A percentile compares a stretch with the other conserved stretches of the same genome.
Conservation (phyloP, 2,113 vertebrate genomes). For the Pantherophis guttatus region DNA sequence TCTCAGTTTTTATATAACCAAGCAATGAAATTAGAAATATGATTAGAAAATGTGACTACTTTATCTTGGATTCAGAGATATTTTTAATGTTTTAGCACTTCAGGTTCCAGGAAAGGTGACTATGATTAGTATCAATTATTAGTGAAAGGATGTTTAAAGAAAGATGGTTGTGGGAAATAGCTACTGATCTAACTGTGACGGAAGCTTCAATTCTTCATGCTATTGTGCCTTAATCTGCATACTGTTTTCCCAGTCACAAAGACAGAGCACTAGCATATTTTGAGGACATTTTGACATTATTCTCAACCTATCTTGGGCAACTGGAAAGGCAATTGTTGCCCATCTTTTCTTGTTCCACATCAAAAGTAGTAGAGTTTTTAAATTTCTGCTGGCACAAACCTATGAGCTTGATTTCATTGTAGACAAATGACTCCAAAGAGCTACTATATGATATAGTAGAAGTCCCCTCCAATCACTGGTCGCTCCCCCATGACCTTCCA, state of each 20-base stretch:
- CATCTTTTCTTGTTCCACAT: background rate
- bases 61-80: constrained; percentile 62
- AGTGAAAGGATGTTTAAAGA: constrained; percentile 62
- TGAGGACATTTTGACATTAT: background rate
- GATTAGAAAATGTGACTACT: constrained; percentile 68
- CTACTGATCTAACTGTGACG: constrained; percentile 63
- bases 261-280: background rate
- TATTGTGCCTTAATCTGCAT: background rate
- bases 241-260: background rate
- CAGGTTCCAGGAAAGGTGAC: constrained; percentile 42
- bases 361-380: background rate
- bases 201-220: constrained; percentile 37
- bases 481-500: background rate
- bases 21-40: constrained; percentile 64
- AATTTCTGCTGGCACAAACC: background rate
- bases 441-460: background rate
- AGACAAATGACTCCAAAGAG: background rate
- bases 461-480: background rate
- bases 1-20: constrained; percentile 59
- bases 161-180: constrained; percentile 58
- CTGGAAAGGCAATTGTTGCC: background rate
- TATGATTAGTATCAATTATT: constrained; percentile 68
- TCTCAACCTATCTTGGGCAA: background rate
- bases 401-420: background rate
- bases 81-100: constrained; percentile 63